Percentiles rank a stretch among this genome's conserved stretches.
Conservation (phyloP, 1,140 invertebrate genomes). For the Aphelenchoides fujianensis region DNA sequence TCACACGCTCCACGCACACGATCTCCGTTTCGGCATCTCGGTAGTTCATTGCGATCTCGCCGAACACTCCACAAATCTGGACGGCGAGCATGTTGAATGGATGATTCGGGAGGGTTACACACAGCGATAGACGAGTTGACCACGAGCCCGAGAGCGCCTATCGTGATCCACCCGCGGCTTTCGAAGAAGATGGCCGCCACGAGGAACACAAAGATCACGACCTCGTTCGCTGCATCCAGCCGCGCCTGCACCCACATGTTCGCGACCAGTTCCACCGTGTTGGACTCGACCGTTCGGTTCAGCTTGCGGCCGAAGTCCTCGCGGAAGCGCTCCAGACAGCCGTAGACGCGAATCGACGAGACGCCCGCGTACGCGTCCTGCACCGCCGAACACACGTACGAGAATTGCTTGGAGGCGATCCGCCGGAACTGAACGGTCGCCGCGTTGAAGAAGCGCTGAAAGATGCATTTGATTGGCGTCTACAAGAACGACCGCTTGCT, state of each 20-base stretch:
- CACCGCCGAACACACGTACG: constrained; percentile 32
- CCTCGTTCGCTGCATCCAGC: not conserved
- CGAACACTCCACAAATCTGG: not conserved
- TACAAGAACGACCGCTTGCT: not conserved
- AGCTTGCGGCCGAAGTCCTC: constrained; percentile 13
- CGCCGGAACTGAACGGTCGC: constrained; percentile 39
- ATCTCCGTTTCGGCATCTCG: constrained; percentile 68
- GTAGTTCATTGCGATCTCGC: not conserved
- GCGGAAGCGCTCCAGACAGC: constrained; percentile 26
- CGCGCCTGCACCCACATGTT: constrained; percentile 62
- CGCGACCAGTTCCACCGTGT: constrained; percentile 56
- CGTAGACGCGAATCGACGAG: constrained; percentile 37
- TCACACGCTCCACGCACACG: constrained; percentile 92
- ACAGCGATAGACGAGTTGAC: not conserved
- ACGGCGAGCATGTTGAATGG: not conserved
- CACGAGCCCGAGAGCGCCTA: constrained; percentile 39
- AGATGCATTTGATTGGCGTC: not conserved
- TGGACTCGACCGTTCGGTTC: constrained; percentile 23
- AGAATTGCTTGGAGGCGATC: constrained; percentile 28
- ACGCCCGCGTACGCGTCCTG: constrained; percentile 33
- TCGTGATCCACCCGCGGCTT: constrained; percentile 46
- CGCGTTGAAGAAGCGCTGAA: constrained; percentile 39
- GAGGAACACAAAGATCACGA: constrained; percentile 65
- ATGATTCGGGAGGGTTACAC: not conserved
- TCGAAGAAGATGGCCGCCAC: constrained; percentile 66